Evolutionary conservation across 2,113 vertebrate species (phyloP), one percentile per base, ranked within the genome.

Genomic region (Sitta europaea): DNA sequence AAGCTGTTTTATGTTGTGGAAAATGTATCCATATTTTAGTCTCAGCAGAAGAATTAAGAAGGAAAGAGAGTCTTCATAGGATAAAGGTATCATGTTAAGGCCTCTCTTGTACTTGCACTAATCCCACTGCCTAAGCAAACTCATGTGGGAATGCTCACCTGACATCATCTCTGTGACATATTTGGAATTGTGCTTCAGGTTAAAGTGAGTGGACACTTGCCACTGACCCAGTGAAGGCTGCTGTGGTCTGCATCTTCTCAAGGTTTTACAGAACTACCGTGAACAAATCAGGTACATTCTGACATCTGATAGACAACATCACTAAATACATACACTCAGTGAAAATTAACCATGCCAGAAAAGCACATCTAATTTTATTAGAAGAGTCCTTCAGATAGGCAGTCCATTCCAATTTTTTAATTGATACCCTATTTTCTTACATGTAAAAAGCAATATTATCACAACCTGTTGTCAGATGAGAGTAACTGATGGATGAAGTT

Each of bases 121-220:
- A 63, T 67, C 59, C 19, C 20, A 2, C 67, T 71, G 63, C 42
- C 55, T 54, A 38, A 79, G 27, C n/a, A 63, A 90, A 61, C 15
- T 53, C 0, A 0, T 20, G 23, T 50, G 38, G 5, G 9, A 66
- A 29, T 35, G 24, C 29, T 82, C 57, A 50, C 22, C 12, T 68
- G 28, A 27, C 29, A 27, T 5, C 1, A 0, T n/a, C 31, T 86
- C 33, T 17, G 2, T 45, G 43, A 36, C 48, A 21, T 1, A 1
- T 27, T 58, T n/a, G 17, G 28, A 80, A 47, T 17, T 18, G 15
- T 75, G 19, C 38, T 77, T 86, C 22, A 28, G 27, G 20, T 71
- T 81, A 31, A 86, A 86, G 62, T 6, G 31, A 85, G 10, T 28
- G 42, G 47, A 24, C 57, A 15, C 13, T 22, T 90, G 82, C 53